These are phyloP conservation scores for Heptranchias perlo DNA, from an alignment of 2,113 vertebrate species.

Conservation along the genomic window DNA sequence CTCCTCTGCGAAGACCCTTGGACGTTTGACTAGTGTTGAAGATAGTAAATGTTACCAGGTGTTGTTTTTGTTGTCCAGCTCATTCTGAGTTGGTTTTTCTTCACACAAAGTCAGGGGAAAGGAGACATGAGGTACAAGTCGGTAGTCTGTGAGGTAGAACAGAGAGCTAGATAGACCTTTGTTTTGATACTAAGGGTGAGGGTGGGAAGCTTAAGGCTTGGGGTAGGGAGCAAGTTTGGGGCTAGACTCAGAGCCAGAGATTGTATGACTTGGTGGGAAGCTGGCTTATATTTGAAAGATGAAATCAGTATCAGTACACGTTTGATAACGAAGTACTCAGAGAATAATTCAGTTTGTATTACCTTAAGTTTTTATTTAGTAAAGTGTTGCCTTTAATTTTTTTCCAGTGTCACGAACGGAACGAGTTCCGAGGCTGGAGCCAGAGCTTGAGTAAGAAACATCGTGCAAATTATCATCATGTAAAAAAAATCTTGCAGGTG, in stretches of 20 bases:
- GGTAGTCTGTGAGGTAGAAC: background rate
- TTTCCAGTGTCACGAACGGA: background rate
- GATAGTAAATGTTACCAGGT: background rate
- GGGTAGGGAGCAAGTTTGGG: background rate
- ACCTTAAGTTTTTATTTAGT: background rate
- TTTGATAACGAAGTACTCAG: background rate
- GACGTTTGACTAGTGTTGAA: background rate
- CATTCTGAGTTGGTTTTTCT: too few relatives aligned
- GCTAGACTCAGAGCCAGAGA: background rate
- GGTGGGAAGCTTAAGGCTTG: background rate
- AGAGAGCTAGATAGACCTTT: background rate
- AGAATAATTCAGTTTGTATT: background rate
- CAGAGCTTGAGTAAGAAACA: background rate
- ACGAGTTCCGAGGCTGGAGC: background rate
- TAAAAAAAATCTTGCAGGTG: background rate
- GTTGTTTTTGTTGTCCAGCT: background rate
- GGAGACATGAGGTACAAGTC: too few relatives aligned
- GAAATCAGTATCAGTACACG: background rate
- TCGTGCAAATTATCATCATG: background rate
- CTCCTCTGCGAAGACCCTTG: background rate
- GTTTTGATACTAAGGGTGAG: background rate
- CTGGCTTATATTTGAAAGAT: background rate
- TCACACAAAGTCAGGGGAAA: too few relatives aligned
- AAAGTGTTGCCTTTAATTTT: background rate
- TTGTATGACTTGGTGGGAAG: background rate